Evolutionary conservation across 2,113 vertebrate species (phyloP), one percentile per base, ranked within the genome.

Genomic region (Gopherus flavomarginatus): DNA sequence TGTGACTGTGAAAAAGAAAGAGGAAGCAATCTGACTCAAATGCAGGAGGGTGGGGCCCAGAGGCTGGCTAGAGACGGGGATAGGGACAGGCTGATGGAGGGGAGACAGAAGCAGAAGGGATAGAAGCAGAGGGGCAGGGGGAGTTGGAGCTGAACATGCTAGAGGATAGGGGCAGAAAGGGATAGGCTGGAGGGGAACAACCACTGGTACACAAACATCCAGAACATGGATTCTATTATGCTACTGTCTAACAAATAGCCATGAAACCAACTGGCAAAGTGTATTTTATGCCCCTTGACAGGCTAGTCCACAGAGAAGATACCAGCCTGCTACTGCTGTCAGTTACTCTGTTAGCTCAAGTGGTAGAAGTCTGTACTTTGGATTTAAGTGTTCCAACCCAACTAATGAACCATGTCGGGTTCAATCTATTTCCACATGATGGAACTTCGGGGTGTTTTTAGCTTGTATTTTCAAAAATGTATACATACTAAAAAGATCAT

Each of bases 391-490:
- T 75, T 96, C 16, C 77, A 92, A 80, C 4, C 75, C 82, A 85
- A 42, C 47, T 96, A 87, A 93, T 53, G 85, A 83, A n/a, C 59
- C 90, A 82, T 57, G 7, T 69, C 85, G 91, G 75, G 87, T 24
- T 91, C 94, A 93, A 62, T 83, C n/a, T 82, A n/a, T 88, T 92
- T 90, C 86, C 59, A 85, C 85, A 87, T 75, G 82, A 95, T 81
- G 80, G 86, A 96, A 90, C 29, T 35, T 35, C 29, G 35, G 59
- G 27, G 59, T 6, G 35, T 31, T 62, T 62, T 35, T 13, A 31
- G 29, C 29, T 62, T 62, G 29, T 3, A 31, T 62, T 62, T 94
- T 92, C 92, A 94, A 83, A 81, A 26, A 90, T 57, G 31, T 89
- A 78, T 86, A 94, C 57, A 85, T 47, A 87, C 47, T 90, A 50